Base-by-base conservation (phyloP, 2,797 vertebrate species). In the Lutjanus campechanus region DNA sequence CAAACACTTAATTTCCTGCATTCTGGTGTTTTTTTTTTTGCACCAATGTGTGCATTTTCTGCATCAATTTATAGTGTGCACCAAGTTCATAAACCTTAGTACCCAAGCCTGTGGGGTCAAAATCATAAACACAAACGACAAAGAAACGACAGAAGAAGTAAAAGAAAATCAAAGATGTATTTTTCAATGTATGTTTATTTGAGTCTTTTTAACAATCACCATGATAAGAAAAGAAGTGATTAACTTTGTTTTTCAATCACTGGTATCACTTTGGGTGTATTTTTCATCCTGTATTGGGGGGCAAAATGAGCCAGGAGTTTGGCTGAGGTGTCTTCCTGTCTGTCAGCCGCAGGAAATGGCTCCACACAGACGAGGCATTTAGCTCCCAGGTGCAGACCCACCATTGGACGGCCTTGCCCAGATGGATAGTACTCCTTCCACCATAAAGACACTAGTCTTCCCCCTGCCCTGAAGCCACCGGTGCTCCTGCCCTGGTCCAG, bases 391-490 rank as follows among this genome's bases (percentile, higher is more conserved):
- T 95, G 95, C 95, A 95, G 93, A 86, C 81, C 91, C 92, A 81
- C 86, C 87, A 91, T 79, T 85, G 84, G 90, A 91, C 84, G 85
- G 90, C 92, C 93, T 94, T 90, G 90, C 91, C 95, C 95, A 95
- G 94, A 95, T 93, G 95, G 95, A 95, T 53, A 72, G 85, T 92
- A 90, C 91, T 88, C 91, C 84, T 88, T 84, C 86, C 87, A 88
- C 93, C 93, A 95, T 95, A 96, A 95, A 95, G 95, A 94, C 91
- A 77, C 92, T 92, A 95, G 92, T 95, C 93, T 93, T 94, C 89
- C 66, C 83, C 77, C 85, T 86, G 89, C 92, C 89, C 92, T 91
- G 90, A 76, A 91, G 92, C 90, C 91, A 93, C 92, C 88, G 85
- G 93, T 92, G 90, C 85, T 92, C 92, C 92, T 94, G 91, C 91